These are phyloP conservation scores for Eristalinus sepulchralis DNA, from an alignment of 2,888 invertebrate genomes.

Conservation along the genomic window DNA sequence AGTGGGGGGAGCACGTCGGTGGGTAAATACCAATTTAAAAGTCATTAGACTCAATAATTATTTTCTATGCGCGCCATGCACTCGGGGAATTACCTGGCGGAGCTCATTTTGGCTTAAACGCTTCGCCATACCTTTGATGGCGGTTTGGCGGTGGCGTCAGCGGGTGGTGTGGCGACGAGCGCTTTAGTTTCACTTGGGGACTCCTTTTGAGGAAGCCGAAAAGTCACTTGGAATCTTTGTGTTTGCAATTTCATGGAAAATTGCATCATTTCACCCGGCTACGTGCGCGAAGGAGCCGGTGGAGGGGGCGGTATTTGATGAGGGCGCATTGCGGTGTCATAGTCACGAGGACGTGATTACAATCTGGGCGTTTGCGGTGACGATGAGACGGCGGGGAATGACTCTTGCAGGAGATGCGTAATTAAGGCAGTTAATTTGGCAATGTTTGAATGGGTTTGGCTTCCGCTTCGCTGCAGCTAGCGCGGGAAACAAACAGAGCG, in stretches of 20 bases:
- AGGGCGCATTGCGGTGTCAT: background rate
- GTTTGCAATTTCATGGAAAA: slow-evolving; percentile 48
- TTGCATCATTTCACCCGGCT: slow-evolving; percentile 26
- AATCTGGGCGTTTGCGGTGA: background rate
- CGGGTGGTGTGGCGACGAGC: background rate
- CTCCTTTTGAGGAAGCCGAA: slow-evolving; percentile 12
- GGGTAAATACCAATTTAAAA: slow-evolving; percentile 69
- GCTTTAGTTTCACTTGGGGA: background rate
- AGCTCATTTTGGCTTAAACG: slow-evolving; percentile 1
- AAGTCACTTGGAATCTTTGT: slow-evolving; percentile 37
- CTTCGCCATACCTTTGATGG: slow-evolving; percentile 39
- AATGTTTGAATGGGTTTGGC: background rate
- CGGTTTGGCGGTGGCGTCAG: slow-evolving; percentile 3
- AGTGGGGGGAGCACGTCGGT: slow-evolving; percentile 27
- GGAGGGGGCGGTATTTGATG: background rate
- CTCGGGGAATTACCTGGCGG: slow-evolving; percentile 12
- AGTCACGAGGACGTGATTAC: background rate
- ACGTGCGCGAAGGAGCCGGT: background rate
- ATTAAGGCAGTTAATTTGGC: background rate
- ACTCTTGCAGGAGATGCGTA: background rate
- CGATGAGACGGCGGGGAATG: background rate
- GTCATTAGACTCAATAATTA: slow-evolving; percentile 63
- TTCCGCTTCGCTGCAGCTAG: background rate
- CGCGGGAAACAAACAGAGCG: background rate
- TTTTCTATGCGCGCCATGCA: slow-evolving; percentile 35